Evolutionary conservation across 1,140 invertebrate genomes (phyloP), one percentile per base, ranked within the genome.

Genomic region (Drosophila leontia): DNA sequence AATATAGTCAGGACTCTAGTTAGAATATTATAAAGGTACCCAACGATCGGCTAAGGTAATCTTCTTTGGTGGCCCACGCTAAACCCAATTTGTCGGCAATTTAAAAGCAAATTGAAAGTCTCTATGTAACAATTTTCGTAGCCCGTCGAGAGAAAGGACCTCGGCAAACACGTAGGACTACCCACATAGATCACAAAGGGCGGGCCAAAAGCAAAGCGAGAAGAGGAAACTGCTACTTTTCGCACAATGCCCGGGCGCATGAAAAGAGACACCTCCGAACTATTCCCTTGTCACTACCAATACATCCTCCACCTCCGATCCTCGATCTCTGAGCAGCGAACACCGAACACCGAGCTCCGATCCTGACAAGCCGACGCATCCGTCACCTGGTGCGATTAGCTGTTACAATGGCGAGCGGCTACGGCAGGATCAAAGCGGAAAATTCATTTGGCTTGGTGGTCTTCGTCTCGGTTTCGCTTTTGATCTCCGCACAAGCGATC

Each of bases 361-460:
- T 44, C 61, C 67, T 71, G 79, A 75, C 78, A 74, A 84, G 50
- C 78, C 71, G 85, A 82, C 37, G 78, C 78, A 79, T 90, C 84
- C 90, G 86, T 91, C 86, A 91, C 91, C 91, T 87, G 86, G 83
- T 80, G 83, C 72, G 88, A 88, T 85, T 82, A 91, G 51, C 71
- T 42, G 72, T 57, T 63, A 84, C 79, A 85, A 91, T 82, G 68
- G 53, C 42, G 61, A 51, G 61, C 88, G 78, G 91, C 82, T 68
- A 91, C 91, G 91, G 91, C 83, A 78, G 81, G 75, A 92, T 92
- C 91, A 92, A 92, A 92, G 91, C 78, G 78, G 91, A 87, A 91
- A 92, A 91, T 87, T 79, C 78, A 92, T 92, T 92, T 77, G 77
- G 70, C 86, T 91, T 92, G 91, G 90, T 91, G 91, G 91, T 92